phyloP scores from a whole-genome alignment of 2,888 invertebrate genomes.

The Clanis bilineata region DNA sequence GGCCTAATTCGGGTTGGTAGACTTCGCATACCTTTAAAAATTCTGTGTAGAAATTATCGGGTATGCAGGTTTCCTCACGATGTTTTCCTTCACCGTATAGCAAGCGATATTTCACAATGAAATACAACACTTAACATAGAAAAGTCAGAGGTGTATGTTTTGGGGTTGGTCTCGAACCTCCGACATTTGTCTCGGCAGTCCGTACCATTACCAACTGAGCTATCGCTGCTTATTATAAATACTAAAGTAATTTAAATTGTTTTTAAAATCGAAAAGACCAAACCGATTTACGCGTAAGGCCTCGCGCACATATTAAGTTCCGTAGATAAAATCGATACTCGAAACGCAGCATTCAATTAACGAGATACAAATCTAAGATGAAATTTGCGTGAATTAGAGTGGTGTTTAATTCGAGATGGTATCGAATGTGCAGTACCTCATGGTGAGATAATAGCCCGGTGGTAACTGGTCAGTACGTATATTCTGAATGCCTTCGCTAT shows the following conservation, averaged over 20 bases:
- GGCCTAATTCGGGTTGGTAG: too few relatives aligned
- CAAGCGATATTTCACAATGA: too few relatives aligned
- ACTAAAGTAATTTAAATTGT: constrained; percentile 4
- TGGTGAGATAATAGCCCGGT: constrained; percentile 27
- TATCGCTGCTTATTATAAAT: too few relatives aligned
- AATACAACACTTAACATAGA: too few relatives aligned
- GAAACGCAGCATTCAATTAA: constrained; percentile 54
- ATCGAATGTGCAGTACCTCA: constrained; percentile 29
- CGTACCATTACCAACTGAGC: too few relatives aligned
- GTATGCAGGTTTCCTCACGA: too few relatives aligned
- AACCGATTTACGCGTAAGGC: constrained; percentile 26
- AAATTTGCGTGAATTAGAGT: constrained; percentile 42
- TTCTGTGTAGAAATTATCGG: too few relatives aligned
- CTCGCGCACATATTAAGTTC: constrained; percentile 30
- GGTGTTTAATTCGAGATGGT: constrained; percentile 35
- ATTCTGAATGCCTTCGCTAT: neutral
- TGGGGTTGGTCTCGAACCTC: too few relatives aligned
- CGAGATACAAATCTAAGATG: constrained; percentile 47
- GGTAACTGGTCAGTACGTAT: neutral
- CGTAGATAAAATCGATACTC: constrained; percentile 42
- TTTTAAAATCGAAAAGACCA: constrained; percentile 8
- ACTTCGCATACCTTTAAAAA: too few relatives aligned
- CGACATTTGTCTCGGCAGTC: too few relatives aligned
- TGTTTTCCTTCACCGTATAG: too few relatives aligned
- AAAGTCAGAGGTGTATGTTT: too few relatives aligned